Evolutionary conservation across 37 sponge, comb jelly and placozoan genomes (phyloP).

Genomic region (Hormiphora californensis): DNA sequence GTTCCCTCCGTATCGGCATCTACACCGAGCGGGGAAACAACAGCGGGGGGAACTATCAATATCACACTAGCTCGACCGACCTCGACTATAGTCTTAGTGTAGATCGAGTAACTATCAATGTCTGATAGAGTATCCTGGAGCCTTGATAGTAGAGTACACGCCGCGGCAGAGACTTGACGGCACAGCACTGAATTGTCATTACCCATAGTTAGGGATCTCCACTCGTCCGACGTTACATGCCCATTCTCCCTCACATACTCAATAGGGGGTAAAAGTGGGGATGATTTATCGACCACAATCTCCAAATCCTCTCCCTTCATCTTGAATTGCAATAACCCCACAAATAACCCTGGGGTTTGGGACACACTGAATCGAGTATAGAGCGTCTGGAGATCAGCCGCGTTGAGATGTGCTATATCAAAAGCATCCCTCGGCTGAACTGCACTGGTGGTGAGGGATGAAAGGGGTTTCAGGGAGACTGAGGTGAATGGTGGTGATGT

Average conservation of each 20-base stretch:
- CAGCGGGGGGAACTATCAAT: slow-evolving; percentile 30
- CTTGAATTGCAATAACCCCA: slow-evolving; percentile 34
- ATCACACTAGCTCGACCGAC: background rate
- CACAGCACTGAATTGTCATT: background rate
- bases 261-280: slow-evolving; percentile 27
- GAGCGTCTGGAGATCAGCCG: slow-evolving; percentile 39
- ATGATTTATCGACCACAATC: slow-evolving; percentile 25
- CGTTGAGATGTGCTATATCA: slow-evolving; percentile 40
- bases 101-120: slow-evolving; percentile 34
- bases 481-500: background rate
- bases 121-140: slow-evolving; percentile 19
- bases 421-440: slow-evolving; percentile 36
- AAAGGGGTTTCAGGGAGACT: background rate
- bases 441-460: background rate
- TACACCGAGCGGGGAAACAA: slow-evolving; percentile 38
- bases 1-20: slow-evolving; percentile 37
- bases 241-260: slow-evolving; percentile 35
- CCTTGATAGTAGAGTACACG: slow-evolving; percentile 24
- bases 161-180: slow-evolving; percentile 33
- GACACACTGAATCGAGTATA: background rate
- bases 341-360: slow-evolving; percentile 6
- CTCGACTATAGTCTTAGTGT: slow-evolving; percentile 41
- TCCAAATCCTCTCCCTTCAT: slow-evolving; percentile 53
- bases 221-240: slow-evolving; percentile 39
- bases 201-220: background rate